Conservation (phyloP, 2,113 vertebrate genomes). For the Calyptommatus sinebrachiatus region DNA sequence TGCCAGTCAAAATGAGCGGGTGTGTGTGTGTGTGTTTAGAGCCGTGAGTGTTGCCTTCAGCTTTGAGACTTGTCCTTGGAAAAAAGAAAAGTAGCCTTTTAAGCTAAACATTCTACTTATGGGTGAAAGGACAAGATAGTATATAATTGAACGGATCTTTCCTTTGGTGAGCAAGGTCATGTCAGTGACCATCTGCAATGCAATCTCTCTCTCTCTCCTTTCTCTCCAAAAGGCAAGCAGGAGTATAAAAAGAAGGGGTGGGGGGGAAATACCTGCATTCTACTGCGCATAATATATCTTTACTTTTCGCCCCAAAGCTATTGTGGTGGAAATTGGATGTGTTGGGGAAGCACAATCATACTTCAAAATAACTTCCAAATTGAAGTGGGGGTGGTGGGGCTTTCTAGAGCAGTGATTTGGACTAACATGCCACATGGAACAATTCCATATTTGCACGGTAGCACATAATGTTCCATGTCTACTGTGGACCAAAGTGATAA, state of each 20-base stretch:
- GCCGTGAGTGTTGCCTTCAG: not conserved
- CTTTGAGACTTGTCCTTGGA: conserved; percentile 22
- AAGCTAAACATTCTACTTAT: conserved; percentile 16
- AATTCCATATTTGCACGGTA: too few species aligned
- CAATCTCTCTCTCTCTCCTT: not conserved
- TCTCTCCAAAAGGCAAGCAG: not conserved
- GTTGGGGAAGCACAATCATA: not conserved
- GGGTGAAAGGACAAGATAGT: not conserved
- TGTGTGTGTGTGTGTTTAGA: not conserved
- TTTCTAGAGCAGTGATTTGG: too few species aligned
- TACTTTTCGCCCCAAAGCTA: not conserved
- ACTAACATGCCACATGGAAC: too few species aligned
- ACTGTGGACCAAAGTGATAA: too few species aligned
- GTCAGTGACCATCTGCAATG: not conserved
- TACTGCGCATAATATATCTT: not conserved
- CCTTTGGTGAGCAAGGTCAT: not conserved
- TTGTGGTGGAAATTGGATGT: not conserved
- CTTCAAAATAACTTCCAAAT: not conserved
- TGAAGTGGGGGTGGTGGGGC: not conserved
- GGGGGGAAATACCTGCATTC: not conserved
- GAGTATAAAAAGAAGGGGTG: not conserved
- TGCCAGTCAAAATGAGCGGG: conserved; percentile 29
- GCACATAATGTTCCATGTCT: too few species aligned
- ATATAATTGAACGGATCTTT: not conserved
- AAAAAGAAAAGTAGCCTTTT: not conserved